These are phyloP conservation scores for Otolemur garnettii DNA, from an alignment of 2,113 vertebrate species.

Conservation along the genomic window DNA sequence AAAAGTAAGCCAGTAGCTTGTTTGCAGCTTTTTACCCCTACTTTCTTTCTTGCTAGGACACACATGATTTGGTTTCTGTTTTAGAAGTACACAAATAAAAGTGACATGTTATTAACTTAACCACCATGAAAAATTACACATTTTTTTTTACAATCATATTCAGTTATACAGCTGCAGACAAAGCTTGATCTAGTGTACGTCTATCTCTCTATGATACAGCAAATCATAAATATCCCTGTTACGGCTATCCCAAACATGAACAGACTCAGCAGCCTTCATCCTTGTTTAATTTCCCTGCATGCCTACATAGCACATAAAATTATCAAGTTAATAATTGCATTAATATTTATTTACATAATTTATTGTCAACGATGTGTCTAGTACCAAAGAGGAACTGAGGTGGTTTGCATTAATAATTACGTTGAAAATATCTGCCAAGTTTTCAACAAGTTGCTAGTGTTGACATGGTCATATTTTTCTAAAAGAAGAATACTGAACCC, in stretches of 20 bases:
- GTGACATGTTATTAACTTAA: conserved; percentile 81
- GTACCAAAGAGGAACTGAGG: conserved; percentile 60
- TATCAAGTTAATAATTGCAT: conserved; percentile 77
- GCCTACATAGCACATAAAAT: conserved; percentile 70
- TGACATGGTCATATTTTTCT: conserved; percentile 57
- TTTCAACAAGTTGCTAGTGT: conserved; percentile 64
- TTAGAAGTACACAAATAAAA: conserved; percentile 77
- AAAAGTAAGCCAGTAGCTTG: conserved; percentile 58
- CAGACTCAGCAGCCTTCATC: conserved; percentile 40
- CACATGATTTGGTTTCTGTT: conserved; percentile 69
- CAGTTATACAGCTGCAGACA: conserved; percentile 64
- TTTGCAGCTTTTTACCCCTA: conserved; percentile 48
- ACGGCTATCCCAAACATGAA: not conserved
- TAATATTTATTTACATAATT: conserved; percentile 79
- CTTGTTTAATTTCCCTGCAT: conserved; percentile 66
- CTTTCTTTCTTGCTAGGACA: conserved; percentile 70
- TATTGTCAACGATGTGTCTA: conserved; percentile 65
- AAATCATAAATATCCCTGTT: conserved; percentile 73
- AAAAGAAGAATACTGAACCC: conserved; percentile 32
- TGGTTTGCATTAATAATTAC: conserved; percentile 64
- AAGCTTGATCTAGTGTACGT: conserved; percentile 46
- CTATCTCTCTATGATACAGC: conserved; percentile 67
- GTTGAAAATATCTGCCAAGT: conserved; percentile 60
- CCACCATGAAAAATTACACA: conserved; percentile 69
- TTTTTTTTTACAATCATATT: conserved; percentile 59